A percentile compares a stretch with the other conserved stretches of the same genome.
Conservation (phyloP, 2,888 invertebrate genomes). For the Saturnia pavonia region DNA sequence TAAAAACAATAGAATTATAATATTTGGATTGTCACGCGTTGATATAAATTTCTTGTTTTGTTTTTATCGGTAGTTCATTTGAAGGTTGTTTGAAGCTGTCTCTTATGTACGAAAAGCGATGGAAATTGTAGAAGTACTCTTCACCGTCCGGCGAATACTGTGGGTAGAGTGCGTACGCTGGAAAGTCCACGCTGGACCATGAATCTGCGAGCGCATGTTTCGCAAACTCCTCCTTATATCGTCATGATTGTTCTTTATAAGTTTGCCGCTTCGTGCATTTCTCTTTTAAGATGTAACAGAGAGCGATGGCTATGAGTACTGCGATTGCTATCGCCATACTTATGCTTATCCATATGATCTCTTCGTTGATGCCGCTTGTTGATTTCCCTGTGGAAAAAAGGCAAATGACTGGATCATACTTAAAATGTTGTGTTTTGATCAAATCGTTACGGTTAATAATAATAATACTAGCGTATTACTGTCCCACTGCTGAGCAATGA, state of each 20-base stretch:
- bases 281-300: conserved; percentile 91
- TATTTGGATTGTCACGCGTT: conserved; percentile 59
- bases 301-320: conserved; percentile 89
- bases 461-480: too few relatives aligned
- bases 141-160: conserved; percentile 76
- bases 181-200: conserved; percentile 61
- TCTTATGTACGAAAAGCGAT: conserved; percentile 70
- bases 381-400: conserved; percentile 84
- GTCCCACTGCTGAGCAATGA: too few relatives aligned
- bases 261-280: conserved; percentile 90
- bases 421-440: not conserved
- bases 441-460: not conserved
- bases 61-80: conserved; percentile 64
- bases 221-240: conserved; percentile 78
- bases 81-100: conserved; percentile 71
- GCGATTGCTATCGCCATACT: conserved; percentile 93
- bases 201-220: conserved; percentile 73
- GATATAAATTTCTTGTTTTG: conserved; percentile 69
- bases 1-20: not conserved
- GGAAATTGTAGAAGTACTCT: conserved; percentile 76
- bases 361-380: conserved; percentile 92
- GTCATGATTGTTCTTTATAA: conserved; percentile 87
- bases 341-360: conserved; percentile 94
- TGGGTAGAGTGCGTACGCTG: conserved; percentile 70
- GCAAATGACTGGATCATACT: not conserved